Conservation (phyloP, 2,797 vertebrate species). For the Sebastes hopkinsi region DNA sequence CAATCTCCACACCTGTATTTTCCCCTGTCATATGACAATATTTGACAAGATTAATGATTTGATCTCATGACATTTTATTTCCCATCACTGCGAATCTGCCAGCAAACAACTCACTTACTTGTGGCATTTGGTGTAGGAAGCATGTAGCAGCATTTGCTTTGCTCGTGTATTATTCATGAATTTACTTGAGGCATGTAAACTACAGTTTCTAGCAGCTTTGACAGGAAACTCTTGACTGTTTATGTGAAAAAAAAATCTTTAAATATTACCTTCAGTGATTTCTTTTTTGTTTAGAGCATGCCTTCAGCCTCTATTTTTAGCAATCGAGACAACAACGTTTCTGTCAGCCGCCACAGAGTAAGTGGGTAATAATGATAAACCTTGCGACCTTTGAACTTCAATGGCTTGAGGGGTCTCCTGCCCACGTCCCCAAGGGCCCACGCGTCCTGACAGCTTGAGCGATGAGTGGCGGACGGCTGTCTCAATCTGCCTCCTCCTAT, state of each 20-base stretch:
- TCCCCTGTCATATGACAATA: constrained; percentile 78
- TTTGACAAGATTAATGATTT: constrained; percentile 82
- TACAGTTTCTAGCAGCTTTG: constrained; percentile 19
- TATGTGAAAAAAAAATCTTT: constrained; percentile 16
- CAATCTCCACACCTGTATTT: constrained; percentile 80
- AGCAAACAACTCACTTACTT: constrained; percentile 73
- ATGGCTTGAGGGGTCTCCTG: constrained; percentile 70
- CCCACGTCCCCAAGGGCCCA: constrained; percentile 67
- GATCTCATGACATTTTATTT: constrained; percentile 80
- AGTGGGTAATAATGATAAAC: constrained; percentile 74
- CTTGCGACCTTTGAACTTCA: constrained; percentile 74
- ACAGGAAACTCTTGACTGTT: constrained; percentile 46
- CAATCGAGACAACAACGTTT: constrained; percentile 22
- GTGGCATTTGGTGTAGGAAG: constrained; percentile 75
- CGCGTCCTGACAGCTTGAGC: constrained; percentile 76
- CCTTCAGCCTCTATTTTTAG: constrained; percentile 50
- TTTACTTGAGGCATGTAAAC: constrained; percentile 55
- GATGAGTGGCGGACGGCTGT: constrained; percentile 77
- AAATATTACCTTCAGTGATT: background rate
- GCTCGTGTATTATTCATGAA: constrained; percentile 69
- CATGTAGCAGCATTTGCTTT: constrained; percentile 56
- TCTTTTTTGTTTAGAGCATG: constrained; percentile 18
- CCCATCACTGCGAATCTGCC: constrained; percentile 70
- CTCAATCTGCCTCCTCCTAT: constrained; percentile 83
- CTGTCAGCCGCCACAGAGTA: constrained; percentile 46